Conservation (phyloP, 2,888 invertebrate genomes). For the Lepidocyrtinus sp. region DNA sequence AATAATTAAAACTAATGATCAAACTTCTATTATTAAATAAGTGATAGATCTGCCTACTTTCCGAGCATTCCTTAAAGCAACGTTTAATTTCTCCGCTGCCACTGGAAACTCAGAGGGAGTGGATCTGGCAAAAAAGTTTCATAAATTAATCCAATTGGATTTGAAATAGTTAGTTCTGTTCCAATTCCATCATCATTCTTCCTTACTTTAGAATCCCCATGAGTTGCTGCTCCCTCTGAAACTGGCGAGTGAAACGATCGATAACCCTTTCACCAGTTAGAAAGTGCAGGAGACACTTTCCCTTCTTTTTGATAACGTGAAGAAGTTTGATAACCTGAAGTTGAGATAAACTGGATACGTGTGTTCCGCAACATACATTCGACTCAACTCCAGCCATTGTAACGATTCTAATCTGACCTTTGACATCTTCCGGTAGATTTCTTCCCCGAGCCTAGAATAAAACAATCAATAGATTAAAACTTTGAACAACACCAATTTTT, state of each 20-base stretch:
- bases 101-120: constrained; percentile 54
- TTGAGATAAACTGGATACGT: constrained; percentile 82
- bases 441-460: constrained; percentile 79
- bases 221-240: constrained; percentile 80
- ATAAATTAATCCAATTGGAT: no score
- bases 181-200: background rate
- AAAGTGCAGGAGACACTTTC: constrained; percentile 76
- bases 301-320: constrained; percentile 82
- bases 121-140: no score
- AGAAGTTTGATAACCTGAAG: constrained; percentile 77
- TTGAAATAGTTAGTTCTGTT: no score
- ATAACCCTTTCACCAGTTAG: constrained; percentile 82
- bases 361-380: constrained; percentile 92
- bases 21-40: no score
- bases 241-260: constrained; percentile 77
- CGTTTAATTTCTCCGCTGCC: constrained; percentile 65
- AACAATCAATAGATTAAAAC: constrained; percentile 1
- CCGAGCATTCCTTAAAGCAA: constrained; percentile 54
- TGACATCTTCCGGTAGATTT: constrained; percentile 83
- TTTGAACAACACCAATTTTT: background rate
- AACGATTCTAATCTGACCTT: constrained; percentile 83
- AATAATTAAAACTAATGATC: no score
- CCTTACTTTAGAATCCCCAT: constrained; percentile 82
- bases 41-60: no score
- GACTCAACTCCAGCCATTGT: constrained; percentile 83